These are phyloP conservation scores for Noctua pronuba DNA, from an alignment of 2,888 invertebrate genomes.

Conservation along the genomic window DNA sequence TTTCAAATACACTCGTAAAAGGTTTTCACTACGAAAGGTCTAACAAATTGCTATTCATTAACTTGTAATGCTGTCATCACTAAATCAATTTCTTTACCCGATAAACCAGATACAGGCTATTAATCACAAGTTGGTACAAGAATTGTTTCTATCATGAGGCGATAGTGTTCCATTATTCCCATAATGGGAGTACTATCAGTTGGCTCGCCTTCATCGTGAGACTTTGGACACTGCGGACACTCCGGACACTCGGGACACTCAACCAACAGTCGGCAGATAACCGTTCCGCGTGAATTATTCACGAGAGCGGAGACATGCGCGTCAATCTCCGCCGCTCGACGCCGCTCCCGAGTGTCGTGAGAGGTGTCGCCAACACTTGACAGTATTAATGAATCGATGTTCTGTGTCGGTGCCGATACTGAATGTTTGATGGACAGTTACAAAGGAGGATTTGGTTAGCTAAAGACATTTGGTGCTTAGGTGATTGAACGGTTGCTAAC, in stretches of 20 bases:
- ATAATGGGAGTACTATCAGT: slow-evolving; percentile 56
- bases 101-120: slow-evolving; percentile 55
- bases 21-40: slow-evolving; percentile 33
- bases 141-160: slow-evolving; percentile 61
- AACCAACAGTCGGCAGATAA: slow-evolving; percentile 63
- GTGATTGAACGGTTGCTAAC: slow-evolving; percentile 3
- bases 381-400: slow-evolving; percentile 67
- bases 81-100: slow-evolving; percentile 48
- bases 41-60: slow-evolving; percentile 53
- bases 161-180: slow-evolving; percentile 66
- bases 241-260: slow-evolving; percentile 58
- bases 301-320: slow-evolving; percentile 64
- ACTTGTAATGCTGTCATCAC: slow-evolving; percentile 45
- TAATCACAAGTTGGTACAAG: slow-evolving; percentile 56
- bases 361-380: slow-evolving; percentile 67
- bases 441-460: slow-evolving; percentile 28
- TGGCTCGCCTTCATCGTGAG: slow-evolving; percentile 37
- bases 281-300: slow-evolving; percentile 72
- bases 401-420: slow-evolving; percentile 34
- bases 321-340: slow-evolving; percentile 68
- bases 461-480: slow-evolving; percentile 20
- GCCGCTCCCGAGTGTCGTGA: slow-evolving; percentile 60
- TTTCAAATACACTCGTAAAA: slow-evolving; percentile 33
- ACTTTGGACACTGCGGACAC: slow-evolving; percentile 27
- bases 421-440: slow-evolving; percentile 45